Percentiles rank a stretch among this genome's conserved stretches.
Evolutionary conservation across 2,113 vertebrate genomes (phyloP).

Genomic region (Hippocampus mohnikei): DNA sequence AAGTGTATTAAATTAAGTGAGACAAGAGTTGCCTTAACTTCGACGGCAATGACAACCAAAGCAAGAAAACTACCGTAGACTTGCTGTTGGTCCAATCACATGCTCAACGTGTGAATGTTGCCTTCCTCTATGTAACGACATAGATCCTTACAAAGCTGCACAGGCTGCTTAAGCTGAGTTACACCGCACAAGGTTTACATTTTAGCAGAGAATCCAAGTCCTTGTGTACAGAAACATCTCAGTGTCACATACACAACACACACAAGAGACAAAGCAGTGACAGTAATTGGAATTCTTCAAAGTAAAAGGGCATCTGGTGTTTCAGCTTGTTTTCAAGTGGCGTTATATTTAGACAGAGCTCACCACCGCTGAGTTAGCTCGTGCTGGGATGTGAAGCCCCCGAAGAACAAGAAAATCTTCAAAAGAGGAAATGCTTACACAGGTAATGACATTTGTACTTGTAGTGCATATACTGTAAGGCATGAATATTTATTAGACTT

Average conservation of each 20-base stretch:
- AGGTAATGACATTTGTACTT: conserved; percentile 59
- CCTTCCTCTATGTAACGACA: conserved; percentile 30
- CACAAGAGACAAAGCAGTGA: conserved; percentile 39
- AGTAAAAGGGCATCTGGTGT: conserved; percentile 64
- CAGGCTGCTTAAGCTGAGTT: conserved; percentile 21
- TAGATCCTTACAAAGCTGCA: conserved; percentile 37
- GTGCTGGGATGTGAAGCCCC: conserved; percentile 58
- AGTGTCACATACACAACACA: conserved; percentile 27
- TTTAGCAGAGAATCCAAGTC: conserved; percentile 1
- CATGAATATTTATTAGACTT: conserved; percentile 18
- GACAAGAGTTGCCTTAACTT: background rate
- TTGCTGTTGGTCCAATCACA: conserved; percentile 10
- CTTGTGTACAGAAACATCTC: conserved; percentile 23
- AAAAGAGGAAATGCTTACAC: conserved; percentile 47
- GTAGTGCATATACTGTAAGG: conserved; percentile 25
- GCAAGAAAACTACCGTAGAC: background rate
- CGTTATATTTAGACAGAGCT: conserved; percentile 71
- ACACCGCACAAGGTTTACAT: conserved; percentile 21
- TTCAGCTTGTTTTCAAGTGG: conserved; percentile 62
- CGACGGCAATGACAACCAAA: background rate
- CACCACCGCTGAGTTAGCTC: conserved; percentile 55
- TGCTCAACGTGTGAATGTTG: conserved; percentile 22
- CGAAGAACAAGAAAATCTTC: conserved; percentile 54
- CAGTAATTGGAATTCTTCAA: conserved; percentile 75
- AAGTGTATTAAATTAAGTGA: background rate